Base-by-base conservation (phyloP, 1,140 invertebrate genomes). In the Zaprionus inermis region DNA sequence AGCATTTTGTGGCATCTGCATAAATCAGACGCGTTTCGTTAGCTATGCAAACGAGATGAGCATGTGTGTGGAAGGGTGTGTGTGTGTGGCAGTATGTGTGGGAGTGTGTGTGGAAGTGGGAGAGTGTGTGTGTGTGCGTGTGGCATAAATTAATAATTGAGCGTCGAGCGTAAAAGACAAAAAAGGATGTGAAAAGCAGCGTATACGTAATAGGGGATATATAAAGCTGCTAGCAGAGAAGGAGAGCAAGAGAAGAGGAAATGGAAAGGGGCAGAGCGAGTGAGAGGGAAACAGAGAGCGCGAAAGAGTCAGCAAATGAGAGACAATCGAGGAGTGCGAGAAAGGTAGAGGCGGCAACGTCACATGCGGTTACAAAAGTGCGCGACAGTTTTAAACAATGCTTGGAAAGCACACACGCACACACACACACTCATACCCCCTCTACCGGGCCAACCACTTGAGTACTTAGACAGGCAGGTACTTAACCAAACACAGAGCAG, bases 381-480 rank as follows among this genome's bases (percentile, higher is more conserved):
- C 83, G 70, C 84, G 79, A 80, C 83, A 83, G 78, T 75, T 78
- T 55, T 56, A 72, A 76, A 72, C 73, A 76, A 76, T 64, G 61
- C 72, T 56, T n/a, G n/a, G 54, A 81, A 77, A 72, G 6, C 36
- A 38, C 36, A 38, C 36, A 38, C n/a, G 36, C 57, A 57, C 11
- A 22, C 5, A 11, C 22, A 20, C 6, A 7, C 30, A 9, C 30
- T 9, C n/a, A 28, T 34, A 12, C 14, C 51, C 65, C 60, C 20
- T 41, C 38, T 44, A 58, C 38, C 46, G 10, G 28, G 34, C 28
- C 67, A 58, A 52, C 64, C 82, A 83, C 83, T 86, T 76, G 79
- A 83, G 76, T 67, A 81, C 81, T 85, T 81, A 84, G 81, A 86
- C 81, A 85, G 79, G 83, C 66, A 73, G 79, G 86, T 84, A 89